A percentile compares a stretch with the other conserved stretches of the same genome.
Conservation (phyloP, 2,113 vertebrate species). For the Phalacrocorax brasilianus region DNA sequence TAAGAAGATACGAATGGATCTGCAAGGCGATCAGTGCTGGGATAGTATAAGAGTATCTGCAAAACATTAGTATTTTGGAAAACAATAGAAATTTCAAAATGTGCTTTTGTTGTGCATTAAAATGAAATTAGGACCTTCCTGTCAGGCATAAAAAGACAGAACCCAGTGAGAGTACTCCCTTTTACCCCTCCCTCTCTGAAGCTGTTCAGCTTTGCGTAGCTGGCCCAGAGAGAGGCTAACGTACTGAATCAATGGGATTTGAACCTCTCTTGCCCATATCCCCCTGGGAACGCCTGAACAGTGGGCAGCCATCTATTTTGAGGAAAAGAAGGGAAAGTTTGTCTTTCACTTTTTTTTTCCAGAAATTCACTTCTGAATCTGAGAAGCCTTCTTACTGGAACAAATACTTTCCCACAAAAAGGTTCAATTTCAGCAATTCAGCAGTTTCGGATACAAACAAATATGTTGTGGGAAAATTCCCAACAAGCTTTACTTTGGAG, state of each 20-base stretch:
- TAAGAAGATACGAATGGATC: neutral
- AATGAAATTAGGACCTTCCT: neutral
- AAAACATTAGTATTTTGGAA: neutral
- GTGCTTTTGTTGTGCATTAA: neutral
- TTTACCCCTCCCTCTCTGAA: neutral
- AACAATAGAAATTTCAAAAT: neutral
- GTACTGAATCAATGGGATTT: neutral
- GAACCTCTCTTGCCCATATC: neutral
- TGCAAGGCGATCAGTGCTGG: neutral
- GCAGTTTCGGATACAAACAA: conserved; percentile 35
- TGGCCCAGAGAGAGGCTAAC: neutral
- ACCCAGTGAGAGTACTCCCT: neutral
- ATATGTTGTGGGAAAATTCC: conserved; percentile 52
- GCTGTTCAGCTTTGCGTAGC: neutral
- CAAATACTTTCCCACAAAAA: conserved; percentile 39
- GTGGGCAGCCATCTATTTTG: neutral
- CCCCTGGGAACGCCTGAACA: neutral
- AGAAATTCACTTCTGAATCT: conserved; percentile 12
- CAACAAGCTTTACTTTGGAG: conserved; percentile 17
- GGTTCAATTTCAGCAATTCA: neutral
- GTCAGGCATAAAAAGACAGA: neutral
- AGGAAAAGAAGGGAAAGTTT: conserved; percentile 20
- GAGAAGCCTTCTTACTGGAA: conserved; percentile 27
- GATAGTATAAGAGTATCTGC: neutral
- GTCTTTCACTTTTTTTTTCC: neutral